Conservation (phyloP, 2,888 invertebrate species). For the Chesias legatella region DNA sequence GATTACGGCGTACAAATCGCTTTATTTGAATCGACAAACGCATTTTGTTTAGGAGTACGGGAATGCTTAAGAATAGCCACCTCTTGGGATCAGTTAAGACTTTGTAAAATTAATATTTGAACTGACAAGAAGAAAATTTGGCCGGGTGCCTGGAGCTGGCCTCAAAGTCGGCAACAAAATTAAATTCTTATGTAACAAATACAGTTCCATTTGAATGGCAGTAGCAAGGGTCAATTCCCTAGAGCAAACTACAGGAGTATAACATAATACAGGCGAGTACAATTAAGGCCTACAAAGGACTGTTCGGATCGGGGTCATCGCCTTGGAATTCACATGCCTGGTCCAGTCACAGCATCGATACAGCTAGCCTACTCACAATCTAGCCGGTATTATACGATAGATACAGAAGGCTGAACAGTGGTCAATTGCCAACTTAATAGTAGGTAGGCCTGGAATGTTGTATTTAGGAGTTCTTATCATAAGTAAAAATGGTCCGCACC, state of each 20-base stretch:
- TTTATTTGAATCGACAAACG: constrained; percentile 12
- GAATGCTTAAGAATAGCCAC: no score
- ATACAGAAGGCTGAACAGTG: not conserved
- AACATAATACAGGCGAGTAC: constrained; percentile 24
- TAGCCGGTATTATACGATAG: not conserved
- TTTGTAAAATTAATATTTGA: no score
- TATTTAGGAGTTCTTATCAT: no score
- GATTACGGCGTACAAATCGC: constrained; percentile 15
- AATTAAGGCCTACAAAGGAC: constrained; percentile 27
- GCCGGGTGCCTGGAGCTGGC: no score
- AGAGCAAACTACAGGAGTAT: constrained; percentile 10
- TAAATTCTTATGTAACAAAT: constrained; percentile 7
- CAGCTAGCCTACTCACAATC: constrained; percentile 4
- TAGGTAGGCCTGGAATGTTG: no score
- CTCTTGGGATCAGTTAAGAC: no score
- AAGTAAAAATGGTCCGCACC: no score
- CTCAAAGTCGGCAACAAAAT: constrained; percentile 8
- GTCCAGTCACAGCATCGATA: constrained; percentile 10
- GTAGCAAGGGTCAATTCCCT: constrained; percentile 23
- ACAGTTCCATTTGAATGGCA: constrained; percentile 12
- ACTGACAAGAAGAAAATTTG: no score
- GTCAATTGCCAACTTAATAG: no score
- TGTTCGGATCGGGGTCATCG: constrained; percentile 25
- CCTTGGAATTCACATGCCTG: constrained; percentile 19
- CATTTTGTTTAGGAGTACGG: no score